Conservation (phyloP, 2,797 vertebrate species). For the Allobates femoralis region DNA sequence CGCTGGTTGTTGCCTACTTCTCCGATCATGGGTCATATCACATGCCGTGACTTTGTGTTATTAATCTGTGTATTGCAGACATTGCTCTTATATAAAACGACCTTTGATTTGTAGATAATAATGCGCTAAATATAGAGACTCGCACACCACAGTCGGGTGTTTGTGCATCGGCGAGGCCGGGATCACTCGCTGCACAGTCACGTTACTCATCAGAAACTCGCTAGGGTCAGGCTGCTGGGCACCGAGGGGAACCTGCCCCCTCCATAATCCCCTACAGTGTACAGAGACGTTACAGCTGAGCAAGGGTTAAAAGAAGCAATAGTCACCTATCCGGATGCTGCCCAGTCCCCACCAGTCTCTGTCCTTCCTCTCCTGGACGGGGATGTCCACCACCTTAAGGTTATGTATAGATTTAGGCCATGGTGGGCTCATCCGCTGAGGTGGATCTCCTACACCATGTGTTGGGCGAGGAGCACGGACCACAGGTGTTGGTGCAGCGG, state of each 20-base stretch:
- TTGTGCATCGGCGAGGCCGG: not conserved
- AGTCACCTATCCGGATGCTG: too few relatives aligned
- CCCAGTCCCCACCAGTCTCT: too few relatives aligned
- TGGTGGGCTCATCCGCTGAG: too few relatives aligned
- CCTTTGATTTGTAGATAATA: slow-evolving; percentile 19
- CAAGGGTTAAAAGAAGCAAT: too few relatives aligned
- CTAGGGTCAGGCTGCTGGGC: not conserved
- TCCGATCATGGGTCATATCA: not conserved
- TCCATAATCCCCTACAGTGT: not conserved
- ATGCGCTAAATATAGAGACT: not conserved
- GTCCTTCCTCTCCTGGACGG: too few relatives aligned
- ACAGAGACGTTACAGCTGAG: too few relatives aligned
- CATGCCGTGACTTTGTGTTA: not conserved
- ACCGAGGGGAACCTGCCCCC: not conserved
- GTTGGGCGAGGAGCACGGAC: too few relatives aligned
- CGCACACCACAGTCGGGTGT: not conserved
- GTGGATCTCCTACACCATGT: too few relatives aligned
- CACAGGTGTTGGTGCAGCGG: too few relatives aligned
- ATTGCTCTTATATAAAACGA: not conserved
- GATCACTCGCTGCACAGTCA: too few relatives aligned
- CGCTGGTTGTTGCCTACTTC: not conserved
- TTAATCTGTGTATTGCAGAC: not conserved
- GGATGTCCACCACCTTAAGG: too few relatives aligned
- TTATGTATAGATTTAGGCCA: too few relatives aligned
- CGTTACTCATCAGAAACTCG: not conserved